A percentile compares a stretch with the other conserved stretches of the same genome.
These are phyloP conservation scores for Silurus asotus DNA, from an alignment of 2,113 vertebrate genomes.

Conservation along the genomic window DNA sequence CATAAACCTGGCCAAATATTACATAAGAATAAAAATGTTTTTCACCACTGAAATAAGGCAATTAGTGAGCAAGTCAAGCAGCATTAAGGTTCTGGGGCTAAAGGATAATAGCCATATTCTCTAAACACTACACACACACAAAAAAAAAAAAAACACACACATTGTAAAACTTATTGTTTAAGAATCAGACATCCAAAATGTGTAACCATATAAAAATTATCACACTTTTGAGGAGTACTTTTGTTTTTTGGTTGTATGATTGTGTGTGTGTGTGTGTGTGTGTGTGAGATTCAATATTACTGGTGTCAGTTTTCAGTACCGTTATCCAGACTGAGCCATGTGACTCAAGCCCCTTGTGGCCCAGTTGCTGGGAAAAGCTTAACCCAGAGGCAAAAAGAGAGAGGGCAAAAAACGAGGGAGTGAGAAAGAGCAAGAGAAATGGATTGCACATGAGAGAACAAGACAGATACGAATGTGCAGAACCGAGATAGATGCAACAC, in stretches of 20 bases:
- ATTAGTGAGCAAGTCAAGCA: not conserved
- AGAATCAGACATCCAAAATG: not conserved
- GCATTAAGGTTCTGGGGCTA: not conserved
- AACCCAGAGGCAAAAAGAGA: constrained; percentile 40
- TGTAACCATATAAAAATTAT: not conserved
- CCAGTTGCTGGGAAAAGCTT: constrained; percentile 51
- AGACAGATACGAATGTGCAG: not conserved
- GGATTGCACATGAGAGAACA: not conserved
- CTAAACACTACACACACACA: not conserved
- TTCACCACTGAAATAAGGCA: not conserved
- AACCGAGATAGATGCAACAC: constrained; percentile 22
- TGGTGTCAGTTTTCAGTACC: constrained; percentile 29
- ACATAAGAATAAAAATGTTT: not conserved
- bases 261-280: not conserved
- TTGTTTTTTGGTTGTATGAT: not conserved
- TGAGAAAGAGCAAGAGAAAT: constrained; percentile 23
- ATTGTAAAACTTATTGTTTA: too few relatives aligned
- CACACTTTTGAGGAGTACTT: not conserved
- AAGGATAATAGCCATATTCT: not conserved
- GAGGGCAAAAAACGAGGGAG: constrained; percentile 21
- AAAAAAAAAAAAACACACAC: too few relatives aligned
- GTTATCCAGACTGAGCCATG: constrained; percentile 23
- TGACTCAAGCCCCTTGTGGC: constrained; percentile 41
- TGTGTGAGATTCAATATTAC: not conserved
- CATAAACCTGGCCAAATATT: not conserved